A percentile compares a stretch with the other conserved stretches of the same genome.
Conservation (phyloP, 2,888 invertebrate species). For the Latheticus oryzae region DNA sequence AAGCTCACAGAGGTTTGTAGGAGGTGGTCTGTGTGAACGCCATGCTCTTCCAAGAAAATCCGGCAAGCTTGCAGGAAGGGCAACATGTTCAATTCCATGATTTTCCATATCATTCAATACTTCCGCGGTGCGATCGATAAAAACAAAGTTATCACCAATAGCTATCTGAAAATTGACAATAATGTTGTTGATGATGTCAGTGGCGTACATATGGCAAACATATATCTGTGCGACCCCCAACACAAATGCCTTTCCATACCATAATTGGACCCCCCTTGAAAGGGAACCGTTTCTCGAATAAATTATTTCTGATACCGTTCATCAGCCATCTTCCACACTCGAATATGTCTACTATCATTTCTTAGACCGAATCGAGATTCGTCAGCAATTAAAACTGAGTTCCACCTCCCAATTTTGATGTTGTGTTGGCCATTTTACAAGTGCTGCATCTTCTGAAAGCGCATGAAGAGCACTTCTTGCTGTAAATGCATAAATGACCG, state of each 20-base stretch:
- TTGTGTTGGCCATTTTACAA: background rate
- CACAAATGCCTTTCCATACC: background rate
- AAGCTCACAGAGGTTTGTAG: background rate
- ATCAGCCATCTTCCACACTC: background rate
- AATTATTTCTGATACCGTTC: background rate
- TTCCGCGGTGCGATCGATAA: background rate
- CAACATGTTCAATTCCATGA: background rate
- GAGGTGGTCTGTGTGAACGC: background rate
- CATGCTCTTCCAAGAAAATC: background rate
- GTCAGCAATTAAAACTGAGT: background rate
- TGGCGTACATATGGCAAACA: background rate
- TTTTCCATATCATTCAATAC: background rate
- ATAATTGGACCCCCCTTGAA: background rate
- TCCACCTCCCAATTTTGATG: background rate
- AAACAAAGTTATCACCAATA: background rate
- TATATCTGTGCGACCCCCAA: background rate
- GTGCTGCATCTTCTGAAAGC: no score
- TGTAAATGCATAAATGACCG: no score
- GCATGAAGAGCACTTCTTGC: no score
- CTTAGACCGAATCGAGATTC: no score
- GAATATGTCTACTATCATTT: no score
- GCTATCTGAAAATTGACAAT: background rate
- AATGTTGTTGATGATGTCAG: background rate
- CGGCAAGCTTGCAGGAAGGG: no score
- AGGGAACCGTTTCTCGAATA: background rate